Evolutionary conservation across 2,888 invertebrate species (phyloP), one percentile per base, ranked within the genome.

Genomic region (Subacronicta megacephala): DNA sequence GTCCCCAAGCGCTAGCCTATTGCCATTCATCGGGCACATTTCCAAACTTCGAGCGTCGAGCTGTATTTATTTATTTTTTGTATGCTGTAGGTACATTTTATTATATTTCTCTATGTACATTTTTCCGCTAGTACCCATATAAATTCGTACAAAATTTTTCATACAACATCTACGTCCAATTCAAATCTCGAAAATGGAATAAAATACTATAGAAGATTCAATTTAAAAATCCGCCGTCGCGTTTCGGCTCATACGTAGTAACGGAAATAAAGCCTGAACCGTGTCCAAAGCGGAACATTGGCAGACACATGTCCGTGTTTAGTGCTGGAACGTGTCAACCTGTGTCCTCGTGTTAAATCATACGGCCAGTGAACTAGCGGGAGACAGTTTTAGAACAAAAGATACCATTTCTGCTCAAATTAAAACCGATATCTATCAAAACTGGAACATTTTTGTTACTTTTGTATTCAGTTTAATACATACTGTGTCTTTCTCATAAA

Each of bases 201-300:
- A 63, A 64, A 70, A 71, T 68, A 53, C 41, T 10, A 52, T 56
- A 54, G 58, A 64, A 67, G 59, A 69, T 66, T 62, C 69, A 73
- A 75, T 80, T 78, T 80, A 64, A 74, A 78, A 80, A 77, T 64
- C 72, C 64, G 51, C 61, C 63, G 66, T 60, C 73, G 72, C 69
- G 68, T 80, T 80, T 75, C 70, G 69, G 76, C 64, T 71, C 66
- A 50, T 76, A 72, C 70, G 75, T 69, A 68, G 64, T 55, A 68
- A 65, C 77, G 83, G 83, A 84, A 84, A 83, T 83, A 81, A 78
- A 75, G 75, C 74, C 75, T 77, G 78, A 74, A 77, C 65, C 72
- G 69, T 69, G 78, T 79, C 78, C 74, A 66, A 68, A 73, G 62
- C 72, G 72, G 72, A 70, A 78, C 70, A 71, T 57, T 62, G 77